phyloP scores from a whole-genome alignment of 2,888 invertebrate genomes.

The Pyrrhopygopsis socrates region DNA sequence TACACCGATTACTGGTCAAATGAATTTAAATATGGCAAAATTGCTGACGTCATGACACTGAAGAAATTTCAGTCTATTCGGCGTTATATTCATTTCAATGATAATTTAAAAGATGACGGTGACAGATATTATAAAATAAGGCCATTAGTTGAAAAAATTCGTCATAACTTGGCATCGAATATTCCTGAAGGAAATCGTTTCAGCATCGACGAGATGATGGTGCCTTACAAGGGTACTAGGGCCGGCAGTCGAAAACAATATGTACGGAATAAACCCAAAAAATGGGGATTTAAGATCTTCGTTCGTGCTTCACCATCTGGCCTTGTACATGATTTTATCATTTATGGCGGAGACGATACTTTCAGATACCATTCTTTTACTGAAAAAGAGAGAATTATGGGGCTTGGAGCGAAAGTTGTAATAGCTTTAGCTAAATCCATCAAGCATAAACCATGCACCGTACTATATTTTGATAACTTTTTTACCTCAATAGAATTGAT shows the following conservation, averaged over 20 bases:
- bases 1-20: constrained; percentile 75
- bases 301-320: constrained; percentile 80
- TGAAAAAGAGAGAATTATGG: constrained; percentile 64
- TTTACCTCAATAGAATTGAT: constrained; percentile 32
- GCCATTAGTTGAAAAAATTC: neutral
- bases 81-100: constrained; percentile 62
- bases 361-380: constrained; percentile 57
- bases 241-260: constrained; percentile 87
- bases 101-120: constrained; percentile 44
- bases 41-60: constrained; percentile 69
- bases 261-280: constrained; percentile 85
- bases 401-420: constrained; percentile 83
- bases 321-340: constrained; percentile 84
- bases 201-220: constrained; percentile 88
- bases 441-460: constrained; percentile 41
- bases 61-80: constrained; percentile 74
- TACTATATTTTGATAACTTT: constrained; percentile 72
- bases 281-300: constrained; percentile 86
- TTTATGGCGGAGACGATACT: constrained; percentile 84
- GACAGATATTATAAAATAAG: constrained; percentile 55
- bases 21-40: constrained; percentile 59
- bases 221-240: constrained; percentile 63
- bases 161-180: constrained; percentile 62
- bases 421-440: constrained; percentile 64
- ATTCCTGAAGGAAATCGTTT: constrained; percentile 81